phyloP scores from a whole-genome alignment of 2,888 invertebrate genomes.

The Eristalis arbustorum region DNA sequence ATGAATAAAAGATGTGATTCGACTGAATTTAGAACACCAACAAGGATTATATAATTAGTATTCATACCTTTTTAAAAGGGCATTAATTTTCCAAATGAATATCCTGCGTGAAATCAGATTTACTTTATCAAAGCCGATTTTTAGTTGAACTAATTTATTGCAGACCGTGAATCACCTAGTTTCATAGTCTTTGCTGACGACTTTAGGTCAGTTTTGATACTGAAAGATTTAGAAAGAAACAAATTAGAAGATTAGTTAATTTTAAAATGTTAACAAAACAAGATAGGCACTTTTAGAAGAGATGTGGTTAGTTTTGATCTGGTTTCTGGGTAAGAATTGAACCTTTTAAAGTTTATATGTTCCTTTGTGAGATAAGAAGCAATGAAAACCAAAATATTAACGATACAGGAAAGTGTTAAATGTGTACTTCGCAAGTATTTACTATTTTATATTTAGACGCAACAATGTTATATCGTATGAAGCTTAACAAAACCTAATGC shows the following conservation, averaged over 20 bases:
- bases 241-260: not conserved
- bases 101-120: conserved; percentile 36
- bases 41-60: conserved; percentile 21
- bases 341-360: no score
- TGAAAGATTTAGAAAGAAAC: conserved; percentile 53
- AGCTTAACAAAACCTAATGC: no score
- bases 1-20: not conserved
- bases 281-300: not conserved
- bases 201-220: conserved; percentile 64
- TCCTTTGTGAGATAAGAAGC: no score
- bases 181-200: conserved; percentile 61
- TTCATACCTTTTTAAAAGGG: conserved; percentile 61
- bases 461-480: no score
- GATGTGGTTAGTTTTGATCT: not conserved
- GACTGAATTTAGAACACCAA: conserved; percentile 34
- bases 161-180: conserved; percentile 43
- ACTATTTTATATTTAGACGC: no score
- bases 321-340: not conserved
- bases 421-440: no score
- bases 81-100: conserved; percentile 46
- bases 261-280: not conserved
- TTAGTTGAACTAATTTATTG: conserved; percentile 20
- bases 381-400: no score
- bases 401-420: no score
- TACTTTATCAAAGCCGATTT: conserved; percentile 18